Evolutionary conservation across 2,113 vertebrate genomes (phyloP), one percentile per base, ranked within the genome.

Genomic region (Scytalopus superciliaris): DNA sequence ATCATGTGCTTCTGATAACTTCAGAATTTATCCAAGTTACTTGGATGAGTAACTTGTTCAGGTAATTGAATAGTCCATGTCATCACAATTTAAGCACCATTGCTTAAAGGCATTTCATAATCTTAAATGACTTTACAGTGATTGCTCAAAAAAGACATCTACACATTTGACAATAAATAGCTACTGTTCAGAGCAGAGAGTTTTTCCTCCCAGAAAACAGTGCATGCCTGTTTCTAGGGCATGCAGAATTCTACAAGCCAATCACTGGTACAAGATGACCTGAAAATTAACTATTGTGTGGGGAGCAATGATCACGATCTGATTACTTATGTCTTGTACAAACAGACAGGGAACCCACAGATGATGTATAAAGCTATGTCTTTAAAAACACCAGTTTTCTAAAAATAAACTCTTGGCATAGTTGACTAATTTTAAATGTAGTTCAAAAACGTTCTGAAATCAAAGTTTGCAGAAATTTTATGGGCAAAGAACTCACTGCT

Each of bases 281-380:
- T 76, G 84, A 87, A 96, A 87, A 78, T 87, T 89, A 78, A 59
- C 73, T 68, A 77, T 89, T 81, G 64, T 64, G 89, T 84, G 78
- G 72, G 68, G 59, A 90, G 79, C 64, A 77, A 27, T 35, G 21
- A 47, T 59, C 31, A 56, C 30, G 75, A 39, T 69, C 45, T 86
- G 59, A 74, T 87, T 78, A 56, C 25, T 45, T 23, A 8, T 28
- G 35, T 59, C 19, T 81, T 84, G 47, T 47, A 52, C 47, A 82
- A 73, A 76, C 24, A 84, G 47, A 66, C 15, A 50, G 10, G n/a
- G 53, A 44, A 88, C 7, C 8, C 12, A 49, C 0, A 73, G 40
- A 52, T 60, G 15, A 55, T 55, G 6, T n/a, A 33, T 25, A 75
- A 86, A 74, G 1, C 16, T 31, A 31, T 3, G 8, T 7, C 3